phyloP scores from a whole-genome alignment of 2,113 vertebrate species.

The Sander vitreus region DNA sequence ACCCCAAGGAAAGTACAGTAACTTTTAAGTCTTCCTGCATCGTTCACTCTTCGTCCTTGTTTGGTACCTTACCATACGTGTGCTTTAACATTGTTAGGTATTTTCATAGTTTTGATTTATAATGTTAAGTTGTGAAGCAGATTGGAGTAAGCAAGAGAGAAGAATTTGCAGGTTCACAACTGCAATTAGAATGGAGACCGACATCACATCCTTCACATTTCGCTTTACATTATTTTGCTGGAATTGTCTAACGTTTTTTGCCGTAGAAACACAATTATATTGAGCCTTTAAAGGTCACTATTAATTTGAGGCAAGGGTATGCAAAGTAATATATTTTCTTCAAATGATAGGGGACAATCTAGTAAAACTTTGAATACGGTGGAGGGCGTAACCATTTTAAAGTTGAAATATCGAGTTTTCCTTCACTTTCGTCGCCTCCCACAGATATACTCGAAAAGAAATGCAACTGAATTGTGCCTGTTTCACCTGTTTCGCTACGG shows the following conservation, averaged over 20 bases:
- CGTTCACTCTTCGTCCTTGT: not conserved
- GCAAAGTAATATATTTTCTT: constrained; percentile 8
- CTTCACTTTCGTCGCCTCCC: not conserved
- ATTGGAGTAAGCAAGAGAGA: not conserved
- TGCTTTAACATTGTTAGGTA: not conserved
- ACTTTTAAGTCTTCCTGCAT: not conserved
- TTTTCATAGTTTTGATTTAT: not conserved
- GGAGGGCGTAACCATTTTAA: not conserved
- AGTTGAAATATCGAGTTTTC: not conserved
- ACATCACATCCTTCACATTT: not conserved
- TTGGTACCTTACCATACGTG: not conserved
- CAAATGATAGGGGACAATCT: not conserved
- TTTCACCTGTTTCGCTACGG: not conserved
- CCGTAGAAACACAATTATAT: not conserved
- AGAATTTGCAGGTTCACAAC: not conserved
- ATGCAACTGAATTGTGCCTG: not conserved
- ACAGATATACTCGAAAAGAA: not conserved
- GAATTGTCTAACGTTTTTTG: not conserved
- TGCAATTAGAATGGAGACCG: not conserved
- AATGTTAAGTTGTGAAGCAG: not conserved
- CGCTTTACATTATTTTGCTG: not conserved
- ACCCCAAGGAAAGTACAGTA: not conserved
- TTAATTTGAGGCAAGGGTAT: not conserved
- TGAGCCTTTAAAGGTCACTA: not conserved
- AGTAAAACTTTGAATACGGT: not conserved